Base-by-base conservation (phyloP, 2,888 invertebrate species). In the Leucoptera coffeella region DNA sequence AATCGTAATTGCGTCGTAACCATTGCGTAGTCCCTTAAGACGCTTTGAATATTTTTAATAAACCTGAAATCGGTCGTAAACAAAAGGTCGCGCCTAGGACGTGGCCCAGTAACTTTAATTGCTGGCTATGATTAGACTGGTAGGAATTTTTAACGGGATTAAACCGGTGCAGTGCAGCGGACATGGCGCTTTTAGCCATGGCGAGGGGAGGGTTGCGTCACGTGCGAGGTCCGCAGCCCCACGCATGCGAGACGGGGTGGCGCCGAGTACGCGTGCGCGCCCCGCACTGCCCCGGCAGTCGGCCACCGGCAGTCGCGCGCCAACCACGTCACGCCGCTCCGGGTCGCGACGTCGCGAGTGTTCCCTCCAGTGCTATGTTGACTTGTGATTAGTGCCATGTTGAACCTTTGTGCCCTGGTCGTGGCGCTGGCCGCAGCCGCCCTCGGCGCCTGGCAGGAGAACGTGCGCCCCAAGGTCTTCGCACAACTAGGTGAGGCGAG, bases 381-480 rank as follows among this genome's bases (percentile, higher is more conserved):
- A 58, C 54, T 53, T 52, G 65, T 65, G 65, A 62, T 54, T 67
- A 65, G 65, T 67, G 69, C 65, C 53, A 67, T 69, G 65, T 40
- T 65, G 58, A 51, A 58, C 38, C 65, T 62, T 48, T 62, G 61
- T 60, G 58, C 56, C 50, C 49, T 60, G 44, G 36, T 72, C 46
- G 65, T 73, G 69, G 60, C 73, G 53, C 50, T 74, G 61, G 54
- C 65, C 64, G 64, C 69, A 67, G 47, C 50, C 46, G 61, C 62
- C 65, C 71, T 51, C 74, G 79, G 50, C 34, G 83, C 85, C 48
- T 89, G 89, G 89, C 89, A 89, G 80, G 89, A 89, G 71, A 89
- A 89, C 71, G 82, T 87, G 62, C 78, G 88, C 73, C 89, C 89
- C 51, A 89, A 89, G 80, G 85, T 89, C 81, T 87, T 85, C 77